Evolutionary conservation across 2,113 vertebrate species (phyloP).

Genomic region (Asarcornis scutulata): DNA sequence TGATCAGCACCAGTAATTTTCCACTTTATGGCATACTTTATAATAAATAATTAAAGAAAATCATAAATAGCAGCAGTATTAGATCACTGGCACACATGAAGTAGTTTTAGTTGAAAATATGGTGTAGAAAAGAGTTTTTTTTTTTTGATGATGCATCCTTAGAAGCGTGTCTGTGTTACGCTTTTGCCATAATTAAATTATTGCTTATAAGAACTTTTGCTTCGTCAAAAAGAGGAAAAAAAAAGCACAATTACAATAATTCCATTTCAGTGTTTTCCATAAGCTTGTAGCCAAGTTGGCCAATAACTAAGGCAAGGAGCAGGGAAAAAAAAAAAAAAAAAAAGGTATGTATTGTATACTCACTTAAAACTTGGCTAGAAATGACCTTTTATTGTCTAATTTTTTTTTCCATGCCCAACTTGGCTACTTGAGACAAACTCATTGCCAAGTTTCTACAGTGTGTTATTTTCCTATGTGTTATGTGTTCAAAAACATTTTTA

Average conservation of each 20-base stretch:
- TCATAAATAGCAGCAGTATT: conserved; percentile 4
- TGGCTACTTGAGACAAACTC: background rate
- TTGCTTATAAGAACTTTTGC: background rate
- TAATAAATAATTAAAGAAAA: conserved; percentile 20
- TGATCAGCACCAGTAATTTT: background rate
- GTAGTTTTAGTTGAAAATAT: background rate
- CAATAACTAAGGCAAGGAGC: background rate
- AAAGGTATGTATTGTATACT: conserved; percentile 25
- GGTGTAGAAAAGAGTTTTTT: background rate
- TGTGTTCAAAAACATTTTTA: background rate
- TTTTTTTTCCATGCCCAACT: conserved; percentile 39
- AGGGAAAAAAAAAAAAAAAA: background rate
- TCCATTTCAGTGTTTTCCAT: conserved; percentile 49
- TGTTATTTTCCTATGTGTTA: conserved; percentile 12
- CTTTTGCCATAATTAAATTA: conserved; percentile 18
- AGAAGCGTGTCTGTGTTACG: background rate
- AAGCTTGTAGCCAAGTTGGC: conserved; percentile 25
- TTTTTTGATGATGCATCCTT: background rate
- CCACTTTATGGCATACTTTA: background rate
- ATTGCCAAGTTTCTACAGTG: background rate
- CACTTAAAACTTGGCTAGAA: conserved; percentile 37
- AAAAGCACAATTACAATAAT: conserved; percentile 23
- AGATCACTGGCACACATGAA: background rate
- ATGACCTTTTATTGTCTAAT: conserved; percentile 29
- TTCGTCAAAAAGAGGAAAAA: background rate